phyloP scores from a whole-genome alignment of 2,113 vertebrate genomes.

The Erpornis zantholeuca region DNA sequence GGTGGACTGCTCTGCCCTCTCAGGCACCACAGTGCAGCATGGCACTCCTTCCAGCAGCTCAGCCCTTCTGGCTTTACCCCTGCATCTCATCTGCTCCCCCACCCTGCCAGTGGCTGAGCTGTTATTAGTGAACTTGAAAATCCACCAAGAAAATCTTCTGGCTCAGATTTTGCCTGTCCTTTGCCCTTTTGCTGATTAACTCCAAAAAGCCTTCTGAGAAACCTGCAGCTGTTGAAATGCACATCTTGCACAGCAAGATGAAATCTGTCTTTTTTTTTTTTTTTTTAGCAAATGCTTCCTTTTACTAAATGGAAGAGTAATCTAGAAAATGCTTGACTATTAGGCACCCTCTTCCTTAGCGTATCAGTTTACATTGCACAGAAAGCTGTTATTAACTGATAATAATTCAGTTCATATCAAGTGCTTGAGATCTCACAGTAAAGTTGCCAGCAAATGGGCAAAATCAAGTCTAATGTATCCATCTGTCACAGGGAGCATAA shows the following conservation, averaged over 20 bases:
- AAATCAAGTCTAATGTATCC: background rate
- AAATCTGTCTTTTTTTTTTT: background rate
- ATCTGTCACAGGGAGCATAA: background rate
- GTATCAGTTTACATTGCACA: background rate
- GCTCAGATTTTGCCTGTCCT: background rate
- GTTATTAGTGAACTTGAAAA: background rate
- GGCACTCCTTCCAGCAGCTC: background rate
- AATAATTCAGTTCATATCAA: background rate
- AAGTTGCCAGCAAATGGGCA: background rate
- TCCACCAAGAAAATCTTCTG: background rate
- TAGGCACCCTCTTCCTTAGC: background rate
- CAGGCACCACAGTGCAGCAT: background rate
- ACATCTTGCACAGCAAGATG: background rate
- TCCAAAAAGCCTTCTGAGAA: background rate
- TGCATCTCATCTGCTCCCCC: fast-evolving
- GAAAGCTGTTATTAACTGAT: background rate
- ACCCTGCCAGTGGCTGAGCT: background rate
- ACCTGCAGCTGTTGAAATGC: background rate
- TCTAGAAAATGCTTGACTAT: background rate
- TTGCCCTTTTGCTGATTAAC: background rate
- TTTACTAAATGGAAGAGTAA: background rate
- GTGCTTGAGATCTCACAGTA: background rate
- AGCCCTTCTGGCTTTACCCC: background rate
- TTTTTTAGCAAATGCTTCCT: background rate
- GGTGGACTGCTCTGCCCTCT: background rate